Evolutionary conservation across 2,113 vertebrate species (phyloP), one percentile per base, ranked within the genome.

Genomic region (Pachyramphus minor): DNA sequence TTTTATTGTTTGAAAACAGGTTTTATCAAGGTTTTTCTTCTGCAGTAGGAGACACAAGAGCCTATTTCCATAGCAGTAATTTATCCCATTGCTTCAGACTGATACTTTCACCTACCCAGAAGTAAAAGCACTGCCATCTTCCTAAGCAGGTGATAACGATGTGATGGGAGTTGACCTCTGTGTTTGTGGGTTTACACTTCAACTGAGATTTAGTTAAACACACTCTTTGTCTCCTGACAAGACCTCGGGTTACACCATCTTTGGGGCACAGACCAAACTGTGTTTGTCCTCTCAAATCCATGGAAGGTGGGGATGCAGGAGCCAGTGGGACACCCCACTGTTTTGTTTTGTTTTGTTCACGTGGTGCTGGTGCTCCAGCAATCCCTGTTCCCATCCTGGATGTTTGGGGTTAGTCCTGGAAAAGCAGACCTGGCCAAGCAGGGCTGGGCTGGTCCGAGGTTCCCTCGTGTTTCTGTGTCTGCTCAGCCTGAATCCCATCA

Each of bases 61-160:
- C 25, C 72, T 19, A 16, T 41, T 55, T 87, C 49, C 39, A 15
- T 53, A 75, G 72, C 39, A 80, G 15, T 19, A 17, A 55, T 76
- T 49, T 44, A 33, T 44, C 28, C 39, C 13, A 22, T 75, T 71
- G 37, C 33, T 84, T 87, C 56, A 44, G 55, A 44, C 7, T 12
- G 21, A 4, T 79, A 17, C 59, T 84, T 79, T 44, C 47, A 16
- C 55, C 59, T 74, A 39, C 49, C 31, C 31, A 59, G n/a, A 74
- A 41, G 27, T 23, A 45, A 72, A 63, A 74, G 24, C 20, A 31
- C 55, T 80, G 50, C 50, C 19, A 12, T 45, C 44, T 75, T 75
- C 56, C 50, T 28, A 6, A 44, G 55, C 24, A 7, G 4, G 1
- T 24, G 56, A 14, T n/a, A n/a, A 39, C 0, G 2, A 53, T 12